Percentiles rank a stretch among this genome's conserved stretches.
These are phyloP conservation scores for Conomelus anceps DNA, from an alignment of 2,888 invertebrate species.

Conservation along the genomic window DNA sequence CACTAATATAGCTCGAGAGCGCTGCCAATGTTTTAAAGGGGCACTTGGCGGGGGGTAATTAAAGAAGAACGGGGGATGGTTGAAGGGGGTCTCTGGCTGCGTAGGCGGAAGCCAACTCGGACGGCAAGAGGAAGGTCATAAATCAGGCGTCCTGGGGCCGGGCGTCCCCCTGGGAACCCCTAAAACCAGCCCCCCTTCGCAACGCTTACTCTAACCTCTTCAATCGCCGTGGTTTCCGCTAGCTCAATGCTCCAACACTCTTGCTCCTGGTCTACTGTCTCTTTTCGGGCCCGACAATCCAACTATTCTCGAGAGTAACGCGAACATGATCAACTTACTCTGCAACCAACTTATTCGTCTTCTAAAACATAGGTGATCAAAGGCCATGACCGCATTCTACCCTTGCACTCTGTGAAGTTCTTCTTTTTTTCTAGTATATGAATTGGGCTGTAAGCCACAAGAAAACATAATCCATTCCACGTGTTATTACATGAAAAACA, in stretches of 20 bases:
- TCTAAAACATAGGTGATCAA: background rate
- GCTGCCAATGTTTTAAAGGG: background rate
- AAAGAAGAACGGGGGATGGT: background rate
- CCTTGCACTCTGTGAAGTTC: background rate
- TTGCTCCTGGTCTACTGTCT: background rate
- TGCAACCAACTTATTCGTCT: background rate
- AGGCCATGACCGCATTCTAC: background rate
- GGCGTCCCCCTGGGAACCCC: background rate
- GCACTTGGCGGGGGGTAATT: background rate
- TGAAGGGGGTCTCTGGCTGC: background rate
- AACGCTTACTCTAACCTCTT: background rate
- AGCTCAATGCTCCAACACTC: background rate
- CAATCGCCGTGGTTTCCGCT: background rate
- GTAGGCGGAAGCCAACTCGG: background rate
- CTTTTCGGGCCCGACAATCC: background rate
- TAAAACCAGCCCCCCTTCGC: background rate
- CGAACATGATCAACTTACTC: background rate
- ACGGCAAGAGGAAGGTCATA: background rate
- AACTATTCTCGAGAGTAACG: background rate
- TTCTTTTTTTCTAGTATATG: too few species aligned
- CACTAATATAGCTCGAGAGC: background rate
- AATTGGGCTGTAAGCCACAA: too few species aligned
- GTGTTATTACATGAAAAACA: too few species aligned
- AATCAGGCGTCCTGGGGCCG: background rate
- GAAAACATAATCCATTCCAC: too few species aligned